phyloP scores from a whole-genome alignment of 1,140 invertebrate species.

The Apis florea region DNA sequence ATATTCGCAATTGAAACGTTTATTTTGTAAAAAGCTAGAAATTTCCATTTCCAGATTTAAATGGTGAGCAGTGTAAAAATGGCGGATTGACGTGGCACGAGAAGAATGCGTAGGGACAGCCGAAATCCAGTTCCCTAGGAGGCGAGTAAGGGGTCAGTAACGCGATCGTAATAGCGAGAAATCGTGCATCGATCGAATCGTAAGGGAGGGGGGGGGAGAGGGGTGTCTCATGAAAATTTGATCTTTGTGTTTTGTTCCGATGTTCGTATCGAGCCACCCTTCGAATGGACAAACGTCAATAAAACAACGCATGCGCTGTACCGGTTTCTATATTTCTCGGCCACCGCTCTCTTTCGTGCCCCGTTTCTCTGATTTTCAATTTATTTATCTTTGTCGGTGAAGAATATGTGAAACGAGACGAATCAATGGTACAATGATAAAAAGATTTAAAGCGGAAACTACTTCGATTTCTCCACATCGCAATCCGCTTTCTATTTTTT shows the following conservation, averaged over 20 bases:
- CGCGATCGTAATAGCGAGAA: not conserved
- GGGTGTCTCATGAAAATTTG: constrained; percentile 62
- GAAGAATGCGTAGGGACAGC: not conserved
- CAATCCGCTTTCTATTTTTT: too few relatives aligned
- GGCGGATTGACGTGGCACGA: not conserved
- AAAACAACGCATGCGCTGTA: constrained; percentile 73
- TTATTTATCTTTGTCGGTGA: constrained; percentile 3
- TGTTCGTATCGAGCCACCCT: constrained; percentile 68
- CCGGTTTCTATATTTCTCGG: constrained; percentile 18
- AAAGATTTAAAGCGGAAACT: too few relatives aligned
- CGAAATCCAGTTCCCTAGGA: not conserved
- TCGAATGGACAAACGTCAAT: constrained; percentile 71
- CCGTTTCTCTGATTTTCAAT: constrained; percentile 13
- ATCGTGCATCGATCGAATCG: constrained; percentile 47
- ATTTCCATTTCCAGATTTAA: not conserved
- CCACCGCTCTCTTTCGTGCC: not conserved
- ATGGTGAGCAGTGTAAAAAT: not conserved
- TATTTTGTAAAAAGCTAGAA: not conserved
- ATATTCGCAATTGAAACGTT: too few relatives aligned
- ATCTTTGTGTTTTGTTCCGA: constrained; percentile 66
- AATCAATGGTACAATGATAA: too few relatives aligned
- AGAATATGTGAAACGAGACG: not conserved
- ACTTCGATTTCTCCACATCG: too few relatives aligned
- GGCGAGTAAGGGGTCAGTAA: not conserved
- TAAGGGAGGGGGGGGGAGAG: too few relatives aligned